These are phyloP conservation scores for Disparrhopalites patrizii DNA, from an alignment of 2,888 invertebrate genomes.

Conservation along the genomic window DNA sequence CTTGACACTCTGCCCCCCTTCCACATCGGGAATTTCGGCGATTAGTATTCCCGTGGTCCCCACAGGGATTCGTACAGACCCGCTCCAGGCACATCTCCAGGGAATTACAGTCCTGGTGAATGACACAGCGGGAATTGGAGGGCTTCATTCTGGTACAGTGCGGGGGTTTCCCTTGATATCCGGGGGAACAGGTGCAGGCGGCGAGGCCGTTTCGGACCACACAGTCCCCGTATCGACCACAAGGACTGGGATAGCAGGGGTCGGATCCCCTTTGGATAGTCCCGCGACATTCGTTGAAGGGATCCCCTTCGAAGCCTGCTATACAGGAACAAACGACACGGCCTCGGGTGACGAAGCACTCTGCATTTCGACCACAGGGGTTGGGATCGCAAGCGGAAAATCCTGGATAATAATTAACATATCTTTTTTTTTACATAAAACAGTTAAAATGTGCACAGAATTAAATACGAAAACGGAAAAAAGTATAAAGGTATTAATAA, in stretches of 20 bases:
- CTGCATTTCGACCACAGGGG: constrained; percentile 78
- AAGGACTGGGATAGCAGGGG: constrained; percentile 20
- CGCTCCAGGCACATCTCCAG: constrained; percentile 86
- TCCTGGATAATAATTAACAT: neutral
- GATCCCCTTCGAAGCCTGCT: constrained; percentile 74
- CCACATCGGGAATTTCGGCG: constrained; percentile 86
- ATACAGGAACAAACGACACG: constrained; percentile 72
- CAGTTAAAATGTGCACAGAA: too few relatives aligned
- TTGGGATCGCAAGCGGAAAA: constrained; percentile 62
- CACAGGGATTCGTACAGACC: constrained; percentile 86
- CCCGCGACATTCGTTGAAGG: constrained; percentile 74
- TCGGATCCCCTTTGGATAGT: neutral
- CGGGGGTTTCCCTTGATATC: constrained; percentile 18
- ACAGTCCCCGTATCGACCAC: constrained; percentile 24
- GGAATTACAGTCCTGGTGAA: constrained; percentile 83
- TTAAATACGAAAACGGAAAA: too few relatives aligned
- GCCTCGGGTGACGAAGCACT: constrained; percentile 65
- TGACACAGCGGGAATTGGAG: constrained; percentile 63
- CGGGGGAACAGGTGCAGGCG: constrained; percentile 13
- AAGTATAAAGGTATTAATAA: too few relatives aligned
- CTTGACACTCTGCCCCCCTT: constrained; percentile 78
- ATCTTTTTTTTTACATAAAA: neutral
- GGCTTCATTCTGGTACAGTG: neutral
- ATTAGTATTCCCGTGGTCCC: too few relatives aligned
- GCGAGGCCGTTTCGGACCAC: constrained; percentile 20